These are phyloP conservation scores for Apotomis capreana DNA, from an alignment of 2,888 invertebrate species.

Conservation along the genomic window DNA sequence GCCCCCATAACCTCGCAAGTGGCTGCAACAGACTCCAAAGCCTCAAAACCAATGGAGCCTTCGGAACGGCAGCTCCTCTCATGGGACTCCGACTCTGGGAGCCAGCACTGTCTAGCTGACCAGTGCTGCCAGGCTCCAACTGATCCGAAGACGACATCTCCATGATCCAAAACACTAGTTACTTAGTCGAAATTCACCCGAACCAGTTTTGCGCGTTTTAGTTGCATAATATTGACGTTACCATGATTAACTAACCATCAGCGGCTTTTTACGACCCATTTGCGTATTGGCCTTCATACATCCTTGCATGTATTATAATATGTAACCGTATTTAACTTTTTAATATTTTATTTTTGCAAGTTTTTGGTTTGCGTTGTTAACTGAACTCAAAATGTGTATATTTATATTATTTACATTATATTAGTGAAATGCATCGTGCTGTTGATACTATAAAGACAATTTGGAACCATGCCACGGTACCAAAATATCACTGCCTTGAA, in stretches of 20 bases:
- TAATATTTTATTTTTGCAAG: background rate
- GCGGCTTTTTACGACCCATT: background rate
- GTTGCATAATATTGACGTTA: conserved; percentile 15
- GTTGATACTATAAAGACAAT: conserved; percentile 48
- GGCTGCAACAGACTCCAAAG: conserved; percentile 77
- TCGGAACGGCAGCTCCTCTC: conserved; percentile 51
- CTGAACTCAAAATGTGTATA: background rate
- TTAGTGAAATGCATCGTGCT: conserved; percentile 53
- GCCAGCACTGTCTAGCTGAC: conserved; percentile 43
- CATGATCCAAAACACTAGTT: conserved; percentile 31
- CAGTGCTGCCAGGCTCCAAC: conserved; percentile 43
- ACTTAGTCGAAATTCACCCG: background rate
- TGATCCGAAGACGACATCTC: conserved; percentile 54
- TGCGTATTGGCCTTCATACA: background rate
- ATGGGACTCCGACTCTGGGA: conserved; percentile 56
- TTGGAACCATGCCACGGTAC: conserved; percentile 74
- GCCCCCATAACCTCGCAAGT: conserved; percentile 75
- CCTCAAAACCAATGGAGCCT: conserved; percentile 66
- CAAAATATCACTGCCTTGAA: conserved; percentile 72
- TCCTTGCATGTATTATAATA: background rate
- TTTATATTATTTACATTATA: conserved; percentile 55
- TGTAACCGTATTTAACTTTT: background rate
- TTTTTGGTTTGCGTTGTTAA: background rate
- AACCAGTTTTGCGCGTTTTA: conserved; percentile 13
- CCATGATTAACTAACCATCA: background rate